These are phyloP conservation scores for Brienomyrus longianalis DNA, from an alignment of 2,113 vertebrate genomes.

Conservation along the genomic window DNA sequence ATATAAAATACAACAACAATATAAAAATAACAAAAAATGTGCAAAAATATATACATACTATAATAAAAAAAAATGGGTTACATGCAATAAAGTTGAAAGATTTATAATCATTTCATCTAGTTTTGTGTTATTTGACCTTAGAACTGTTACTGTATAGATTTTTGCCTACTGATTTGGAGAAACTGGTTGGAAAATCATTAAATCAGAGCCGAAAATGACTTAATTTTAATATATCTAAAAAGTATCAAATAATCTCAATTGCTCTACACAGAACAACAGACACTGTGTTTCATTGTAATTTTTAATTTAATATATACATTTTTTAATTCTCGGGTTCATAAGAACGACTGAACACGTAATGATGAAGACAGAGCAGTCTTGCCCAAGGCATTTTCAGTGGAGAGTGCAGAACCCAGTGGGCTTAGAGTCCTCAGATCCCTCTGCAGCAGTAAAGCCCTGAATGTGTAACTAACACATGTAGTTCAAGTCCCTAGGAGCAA, in stretches of 20 bases:
- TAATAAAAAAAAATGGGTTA: neutral
- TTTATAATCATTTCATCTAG: neutral
- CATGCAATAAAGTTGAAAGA: neutral
- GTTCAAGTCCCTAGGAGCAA: neutral
- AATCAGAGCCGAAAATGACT: neutral
- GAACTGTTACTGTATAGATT: neutral
- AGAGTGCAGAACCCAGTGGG: neutral
- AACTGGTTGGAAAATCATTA: neutral
- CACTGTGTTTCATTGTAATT: neutral
- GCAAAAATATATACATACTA: too few species aligned
- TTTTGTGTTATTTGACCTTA: neutral
- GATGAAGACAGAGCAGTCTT: neutral
- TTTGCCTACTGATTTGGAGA: neutral
- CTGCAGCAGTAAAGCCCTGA: neutral
- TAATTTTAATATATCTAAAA: neutral
- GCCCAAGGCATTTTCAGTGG: neutral
- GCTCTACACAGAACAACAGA: neutral
- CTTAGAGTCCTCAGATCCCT: neutral
- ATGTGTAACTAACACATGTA: neutral
- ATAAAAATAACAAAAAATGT: neutral
- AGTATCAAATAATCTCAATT: neutral
- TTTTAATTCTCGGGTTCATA: neutral
- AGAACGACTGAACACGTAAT: neutral
- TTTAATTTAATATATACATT: neutral
- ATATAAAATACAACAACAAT: too few species aligned